Conservation (phyloP, 2,113 vertebrate genomes). For the Python bivittatus region DNA sequence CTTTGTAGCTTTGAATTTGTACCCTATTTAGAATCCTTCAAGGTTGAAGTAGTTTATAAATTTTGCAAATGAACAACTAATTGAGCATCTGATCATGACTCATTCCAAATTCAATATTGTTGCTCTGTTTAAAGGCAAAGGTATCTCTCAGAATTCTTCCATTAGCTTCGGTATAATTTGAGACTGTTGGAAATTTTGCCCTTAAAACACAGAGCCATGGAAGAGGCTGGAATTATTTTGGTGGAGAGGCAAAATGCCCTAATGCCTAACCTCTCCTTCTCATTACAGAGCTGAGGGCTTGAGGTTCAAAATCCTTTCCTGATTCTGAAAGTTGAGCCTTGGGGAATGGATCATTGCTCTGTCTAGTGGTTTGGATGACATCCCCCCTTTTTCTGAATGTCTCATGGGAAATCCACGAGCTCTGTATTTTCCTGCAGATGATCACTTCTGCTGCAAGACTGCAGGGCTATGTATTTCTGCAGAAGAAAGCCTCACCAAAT, state of each 20-base stretch:
- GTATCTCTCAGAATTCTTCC: neutral
- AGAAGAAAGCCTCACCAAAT: neutral
- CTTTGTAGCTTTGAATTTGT: neutral
- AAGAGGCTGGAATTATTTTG: no score
- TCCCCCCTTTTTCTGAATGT: neutral
- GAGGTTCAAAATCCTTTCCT: neutral
- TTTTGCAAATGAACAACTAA: neutral
- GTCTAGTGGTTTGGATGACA: no score
- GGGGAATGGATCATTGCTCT: neutral
- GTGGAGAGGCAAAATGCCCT: neutral
- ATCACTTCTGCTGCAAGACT: neutral
- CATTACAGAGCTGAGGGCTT: neutral
- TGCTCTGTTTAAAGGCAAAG: neutral
- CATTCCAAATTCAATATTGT: neutral
- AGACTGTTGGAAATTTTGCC: neutral
- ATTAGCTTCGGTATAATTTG: neutral
- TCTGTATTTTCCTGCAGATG: neutral
- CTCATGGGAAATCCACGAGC: neutral
- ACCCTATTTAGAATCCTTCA: neutral
- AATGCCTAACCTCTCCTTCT: neutral
- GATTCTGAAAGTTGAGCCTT: neutral
- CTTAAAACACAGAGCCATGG: neutral
- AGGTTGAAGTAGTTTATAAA: neutral
- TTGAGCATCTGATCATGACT: neutral
- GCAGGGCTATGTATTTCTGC: neutral